Conservation (phyloP, 2,888 invertebrate genomes). For the Spodoptera exigua region DNA sequence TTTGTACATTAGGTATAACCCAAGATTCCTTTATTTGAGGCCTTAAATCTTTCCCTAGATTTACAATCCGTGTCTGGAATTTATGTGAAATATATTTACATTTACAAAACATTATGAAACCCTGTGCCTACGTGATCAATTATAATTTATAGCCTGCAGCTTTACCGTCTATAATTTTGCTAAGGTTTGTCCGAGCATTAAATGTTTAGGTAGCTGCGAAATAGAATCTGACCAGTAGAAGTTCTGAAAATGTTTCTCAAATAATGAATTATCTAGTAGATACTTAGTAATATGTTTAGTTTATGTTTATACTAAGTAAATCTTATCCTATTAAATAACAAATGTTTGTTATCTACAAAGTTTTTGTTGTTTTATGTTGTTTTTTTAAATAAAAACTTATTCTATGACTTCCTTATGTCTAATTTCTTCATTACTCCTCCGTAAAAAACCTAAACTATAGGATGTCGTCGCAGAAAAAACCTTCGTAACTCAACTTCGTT, state of each 20-base stretch:
- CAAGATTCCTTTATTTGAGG: conserved; percentile 21
- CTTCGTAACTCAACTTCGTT: not conserved
- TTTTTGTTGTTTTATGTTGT: not conserved
- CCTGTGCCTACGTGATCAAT: conserved; percentile 38
- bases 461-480: not conserved
- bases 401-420: no score
- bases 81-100: conserved; percentile 36
- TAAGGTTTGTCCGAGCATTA: conserved; percentile 2
- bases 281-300: no score
- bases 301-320: no score
- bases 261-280: no score
- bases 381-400: not conserved
- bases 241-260: not conserved
- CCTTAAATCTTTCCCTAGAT: conserved; percentile 41
- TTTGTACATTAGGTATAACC: conserved; percentile 1
- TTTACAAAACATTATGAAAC: conserved; percentile 25
- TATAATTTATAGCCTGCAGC: conserved; percentile 27
- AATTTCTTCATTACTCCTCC: no score
- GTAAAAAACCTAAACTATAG: no score
- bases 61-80: conserved; percentile 40
- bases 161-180: not conserved
- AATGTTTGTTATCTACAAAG: not conserved
- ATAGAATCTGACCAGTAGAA: not conserved
- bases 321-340: not conserved
- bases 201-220: not conserved